These are phyloP conservation scores for Sitta europaea DNA, from an alignment of 2,113 vertebrate species.

Conservation along the genomic window DNA sequence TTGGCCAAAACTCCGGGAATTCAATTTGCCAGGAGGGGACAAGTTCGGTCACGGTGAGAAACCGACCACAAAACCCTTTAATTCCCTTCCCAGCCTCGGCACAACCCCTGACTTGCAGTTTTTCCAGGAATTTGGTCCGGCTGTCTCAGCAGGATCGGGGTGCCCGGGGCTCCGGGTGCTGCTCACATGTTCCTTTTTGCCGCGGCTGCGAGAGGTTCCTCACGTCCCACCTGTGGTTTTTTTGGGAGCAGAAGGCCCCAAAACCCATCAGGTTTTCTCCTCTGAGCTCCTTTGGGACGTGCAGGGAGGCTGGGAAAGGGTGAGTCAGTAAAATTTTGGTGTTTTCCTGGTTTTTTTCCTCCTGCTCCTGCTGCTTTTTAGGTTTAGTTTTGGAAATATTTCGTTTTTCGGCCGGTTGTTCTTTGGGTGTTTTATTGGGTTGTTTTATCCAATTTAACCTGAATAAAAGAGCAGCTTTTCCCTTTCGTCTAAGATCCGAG, in stretches of 20 bases:
- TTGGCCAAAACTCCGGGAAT: fast-evolving
- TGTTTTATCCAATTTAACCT: neutral
- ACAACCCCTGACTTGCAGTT: neutral
- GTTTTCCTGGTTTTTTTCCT: neutral
- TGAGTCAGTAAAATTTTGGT: neutral
- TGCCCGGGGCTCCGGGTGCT: neutral
- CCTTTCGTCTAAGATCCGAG: fast-evolving
- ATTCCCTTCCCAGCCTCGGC: neutral
- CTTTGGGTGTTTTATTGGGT: too few relatives aligned
- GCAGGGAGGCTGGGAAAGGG: neutral
- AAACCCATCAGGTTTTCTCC: neutral
- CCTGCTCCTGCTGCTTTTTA: neutral
- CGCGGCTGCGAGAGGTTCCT: neutral
- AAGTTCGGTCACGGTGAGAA: neutral
- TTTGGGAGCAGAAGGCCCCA: neutral
- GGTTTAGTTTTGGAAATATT: neutral
- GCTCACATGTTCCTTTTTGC: neutral
- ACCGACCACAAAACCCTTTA: neutral
- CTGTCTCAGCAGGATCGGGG: neutral
- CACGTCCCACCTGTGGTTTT: neutral
- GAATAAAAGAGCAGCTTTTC: neutral
- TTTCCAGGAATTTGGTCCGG: neutral
- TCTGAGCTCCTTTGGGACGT: neutral
- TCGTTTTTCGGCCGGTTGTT: fast-evolving
- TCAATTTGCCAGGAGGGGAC: neutral